Evolutionary conservation across 2,113 vertebrate genomes (phyloP).

Genomic region (Siphamia tubifer): DNA sequence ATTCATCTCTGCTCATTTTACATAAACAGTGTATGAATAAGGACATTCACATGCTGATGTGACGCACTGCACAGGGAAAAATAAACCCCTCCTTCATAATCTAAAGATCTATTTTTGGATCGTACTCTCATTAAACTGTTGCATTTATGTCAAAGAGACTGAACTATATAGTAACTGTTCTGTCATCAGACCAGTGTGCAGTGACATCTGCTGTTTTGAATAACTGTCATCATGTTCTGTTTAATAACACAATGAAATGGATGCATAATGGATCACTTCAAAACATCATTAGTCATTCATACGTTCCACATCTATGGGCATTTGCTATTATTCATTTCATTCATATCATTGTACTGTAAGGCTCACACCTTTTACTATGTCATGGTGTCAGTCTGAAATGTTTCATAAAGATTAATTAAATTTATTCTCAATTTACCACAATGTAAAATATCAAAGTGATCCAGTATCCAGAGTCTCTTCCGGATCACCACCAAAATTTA

Average conservation of each 20-base stretch:
- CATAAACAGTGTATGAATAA: neutral
- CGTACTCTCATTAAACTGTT: too few species aligned
- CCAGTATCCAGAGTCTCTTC: too few species aligned
- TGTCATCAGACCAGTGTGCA: slow-evolving; percentile 6
- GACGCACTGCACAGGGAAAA: neutral
- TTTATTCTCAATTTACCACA: too few species aligned
- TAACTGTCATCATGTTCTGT: neutral
- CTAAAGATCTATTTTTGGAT: too few species aligned
- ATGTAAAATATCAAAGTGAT: too few species aligned
- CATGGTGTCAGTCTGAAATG: neutral
- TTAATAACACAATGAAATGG: slow-evolving; percentile 29
- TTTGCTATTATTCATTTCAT: slow-evolving; percentile 23
- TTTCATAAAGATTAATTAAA: too few species aligned
- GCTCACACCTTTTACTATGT: neutral
- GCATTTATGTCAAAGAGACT: neutral
- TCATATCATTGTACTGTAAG: slow-evolving; percentile 11
- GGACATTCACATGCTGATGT: neutral
- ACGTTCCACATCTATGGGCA: slow-evolving; percentile 19
- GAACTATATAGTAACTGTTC: neutral
- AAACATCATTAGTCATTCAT: slow-evolving; percentile 37
- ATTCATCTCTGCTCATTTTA: slow-evolving; percentile 14
- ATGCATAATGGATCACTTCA: slow-evolving; percentile 20
- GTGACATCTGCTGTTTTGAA: neutral
- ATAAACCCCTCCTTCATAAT: neutral
- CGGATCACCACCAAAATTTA: too few species aligned